Evolutionary conservation across 2,113 vertebrate genomes (phyloP), one percentile per base, ranked within the genome.

Genomic region (Pterocles burchelli): DNA sequence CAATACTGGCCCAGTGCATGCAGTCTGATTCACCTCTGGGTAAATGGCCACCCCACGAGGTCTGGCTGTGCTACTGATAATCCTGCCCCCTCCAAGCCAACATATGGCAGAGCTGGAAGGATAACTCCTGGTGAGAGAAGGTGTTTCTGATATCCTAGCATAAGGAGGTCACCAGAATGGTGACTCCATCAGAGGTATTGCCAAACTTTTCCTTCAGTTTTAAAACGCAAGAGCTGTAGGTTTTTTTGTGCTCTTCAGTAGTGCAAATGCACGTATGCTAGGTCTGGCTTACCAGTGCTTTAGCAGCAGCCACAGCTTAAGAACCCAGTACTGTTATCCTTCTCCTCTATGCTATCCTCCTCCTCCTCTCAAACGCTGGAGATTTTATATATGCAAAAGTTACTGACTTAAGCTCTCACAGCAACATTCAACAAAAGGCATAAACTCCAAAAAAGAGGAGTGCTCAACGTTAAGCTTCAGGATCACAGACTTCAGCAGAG

Each of bases 141-240:
- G 24, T 85, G 82, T 85, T 93, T 83, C 75, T 96, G 85, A 90
- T 54, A 71, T 70, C 59, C 68, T 52, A 62, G 33, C 72, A 55
- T 13, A 80, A 38, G 21, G 51, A 77, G 72, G 59, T 85, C 78
- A 59, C 55, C 52, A 24, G 66, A 80, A 88, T 11, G 18, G 57
- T 3, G 15, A 92, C 15, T 85, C 70, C 54, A 41, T 63, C 85
- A 88, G 88, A 84, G 22, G 43, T 48, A 54, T 17, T 51, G 63
- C 71, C 58, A 58, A 83, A 80, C 12, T 51, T 77, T 75, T 36
- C 67, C 63, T 86, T 80, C 31, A 28, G 22, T 52, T 88, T 79
- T 79, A 85, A 74, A 91, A 66, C 2, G 1, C 1, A 2, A 83
- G 71, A 38, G 28, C 28, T 55, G 5, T 10, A 43, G 13, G 12